A percentile compares a stretch with the other conserved stretches of the same genome.
Conservation (phyloP, 2,888 invertebrate species). For the Acheta domesticus region DNA sequence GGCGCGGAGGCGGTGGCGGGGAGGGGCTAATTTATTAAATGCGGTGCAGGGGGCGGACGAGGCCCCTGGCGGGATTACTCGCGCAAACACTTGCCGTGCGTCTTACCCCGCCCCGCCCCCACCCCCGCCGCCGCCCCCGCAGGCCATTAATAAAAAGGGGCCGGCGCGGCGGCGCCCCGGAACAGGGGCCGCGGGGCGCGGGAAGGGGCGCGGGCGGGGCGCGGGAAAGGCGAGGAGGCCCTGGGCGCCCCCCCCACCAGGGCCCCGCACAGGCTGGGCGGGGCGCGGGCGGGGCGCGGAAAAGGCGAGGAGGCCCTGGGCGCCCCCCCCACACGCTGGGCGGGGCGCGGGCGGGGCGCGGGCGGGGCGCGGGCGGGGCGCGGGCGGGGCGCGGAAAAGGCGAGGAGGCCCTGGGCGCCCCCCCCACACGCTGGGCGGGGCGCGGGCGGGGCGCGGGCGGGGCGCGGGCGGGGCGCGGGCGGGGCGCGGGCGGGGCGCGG, state of each 20-base stretch:
- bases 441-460: too few relatives aligned
- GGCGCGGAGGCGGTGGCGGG: neutral
- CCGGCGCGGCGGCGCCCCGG: neutral
- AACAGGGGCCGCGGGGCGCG: neutral
- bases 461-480: too few relatives aligned
- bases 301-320: too few relatives aligned
- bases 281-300: neutral
- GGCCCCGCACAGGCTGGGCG: neutral
- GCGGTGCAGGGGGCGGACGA: neutral
- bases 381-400: too few relatives aligned
- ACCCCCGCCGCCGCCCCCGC: neutral
- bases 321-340: too few relatives aligned
- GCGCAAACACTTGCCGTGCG: constrained; percentile 9
- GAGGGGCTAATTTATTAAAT: neutral
- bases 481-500: too few relatives aligned
- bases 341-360: too few relatives aligned
- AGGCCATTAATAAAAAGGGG: neutral
- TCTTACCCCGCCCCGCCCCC: neutral
- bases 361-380: too few relatives aligned
- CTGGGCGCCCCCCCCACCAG: too few relatives aligned
- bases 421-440: too few relatives aligned
- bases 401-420: too few relatives aligned
- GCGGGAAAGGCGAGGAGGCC: neutral
- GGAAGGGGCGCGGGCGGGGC: neutral
- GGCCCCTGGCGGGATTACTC: neutral